phyloP scores from a whole-genome alignment of 2,113 vertebrate genomes.

The Rhadina sibilatrix region DNA sequence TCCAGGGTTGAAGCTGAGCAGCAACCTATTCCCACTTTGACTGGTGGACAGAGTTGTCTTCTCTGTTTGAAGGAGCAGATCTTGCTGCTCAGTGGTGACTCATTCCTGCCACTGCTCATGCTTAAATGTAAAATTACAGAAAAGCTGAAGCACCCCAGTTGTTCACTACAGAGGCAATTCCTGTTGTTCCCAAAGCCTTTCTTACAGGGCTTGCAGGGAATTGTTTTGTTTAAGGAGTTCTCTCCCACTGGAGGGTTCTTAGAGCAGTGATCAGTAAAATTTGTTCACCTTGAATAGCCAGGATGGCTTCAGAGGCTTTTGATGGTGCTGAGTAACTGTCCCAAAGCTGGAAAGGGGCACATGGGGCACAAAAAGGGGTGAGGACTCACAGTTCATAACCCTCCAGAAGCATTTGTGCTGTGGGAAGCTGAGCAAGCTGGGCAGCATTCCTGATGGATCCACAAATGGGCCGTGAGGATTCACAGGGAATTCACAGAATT shows the following conservation, averaged over 20 bases:
- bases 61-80: background rate
- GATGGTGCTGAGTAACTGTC: background rate
- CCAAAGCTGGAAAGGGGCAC: background rate
- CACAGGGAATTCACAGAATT: background rate
- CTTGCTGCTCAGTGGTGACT: background rate
- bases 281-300: background rate
- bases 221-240: background rate
- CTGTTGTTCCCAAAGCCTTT: background rate
- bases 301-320: background rate
- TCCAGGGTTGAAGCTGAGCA: background rate
- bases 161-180: background rate
- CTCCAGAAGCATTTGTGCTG: background rate
- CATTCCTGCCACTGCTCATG: background rate
- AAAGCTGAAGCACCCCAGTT: background rate
- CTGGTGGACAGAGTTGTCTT: background rate
- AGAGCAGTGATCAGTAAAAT: background rate
- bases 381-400: background rate
- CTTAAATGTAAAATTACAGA: background rate
- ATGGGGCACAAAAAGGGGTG: background rate
- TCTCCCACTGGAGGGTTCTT: background rate
- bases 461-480: background rate
- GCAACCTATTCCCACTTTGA: background rate
- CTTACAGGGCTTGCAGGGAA: background rate
- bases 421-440: background rate
- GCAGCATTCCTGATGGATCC: background rate